Evolutionary conservation across 1,140 invertebrate species (phyloP).

Genomic region (Marisa cornuarietis): DNA sequence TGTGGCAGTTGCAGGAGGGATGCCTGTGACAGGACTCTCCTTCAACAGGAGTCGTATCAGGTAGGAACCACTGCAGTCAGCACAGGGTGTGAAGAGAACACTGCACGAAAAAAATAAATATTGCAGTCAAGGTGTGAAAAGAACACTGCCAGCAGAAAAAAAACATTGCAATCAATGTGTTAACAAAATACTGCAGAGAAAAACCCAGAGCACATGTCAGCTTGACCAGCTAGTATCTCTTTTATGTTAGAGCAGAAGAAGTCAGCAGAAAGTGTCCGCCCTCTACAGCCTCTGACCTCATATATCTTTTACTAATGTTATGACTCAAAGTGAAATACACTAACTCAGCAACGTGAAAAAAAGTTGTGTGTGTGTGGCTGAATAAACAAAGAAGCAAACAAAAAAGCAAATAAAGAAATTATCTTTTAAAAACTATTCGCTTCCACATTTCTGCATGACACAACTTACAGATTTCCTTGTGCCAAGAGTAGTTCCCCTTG

Average conservation of each 20-base stretch:
- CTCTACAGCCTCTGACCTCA: too few species aligned
- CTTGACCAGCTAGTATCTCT: not conserved
- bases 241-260: not conserved
- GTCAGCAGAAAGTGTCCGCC: too few species aligned
- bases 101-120: slow-evolving; percentile 1
- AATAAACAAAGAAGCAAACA: not conserved
- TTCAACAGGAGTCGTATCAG: not conserved
- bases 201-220: not conserved
- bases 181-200: not conserved
- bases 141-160: too few species aligned
- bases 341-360: too few species aligned
- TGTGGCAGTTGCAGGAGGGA: slow-evolving; percentile 8
- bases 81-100: slow-evolving; percentile 19
- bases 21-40: slow-evolving; percentile 10
- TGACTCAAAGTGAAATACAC: too few species aligned
- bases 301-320: too few species aligned
- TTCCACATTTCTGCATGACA: not conserved
- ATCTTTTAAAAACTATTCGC: too few species aligned
- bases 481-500: slow-evolving; percentile 8
- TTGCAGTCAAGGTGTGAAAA: not conserved
- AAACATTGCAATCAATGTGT: not conserved
- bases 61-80: slow-evolving; percentile 17
- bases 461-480: slow-evolving; percentile 13
- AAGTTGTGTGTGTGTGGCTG: too few species aligned
- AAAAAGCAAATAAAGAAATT: not conserved